Evolutionary conservation across 2,888 invertebrate species (phyloP).

Genomic region (Idaea dimidiata): DNA sequence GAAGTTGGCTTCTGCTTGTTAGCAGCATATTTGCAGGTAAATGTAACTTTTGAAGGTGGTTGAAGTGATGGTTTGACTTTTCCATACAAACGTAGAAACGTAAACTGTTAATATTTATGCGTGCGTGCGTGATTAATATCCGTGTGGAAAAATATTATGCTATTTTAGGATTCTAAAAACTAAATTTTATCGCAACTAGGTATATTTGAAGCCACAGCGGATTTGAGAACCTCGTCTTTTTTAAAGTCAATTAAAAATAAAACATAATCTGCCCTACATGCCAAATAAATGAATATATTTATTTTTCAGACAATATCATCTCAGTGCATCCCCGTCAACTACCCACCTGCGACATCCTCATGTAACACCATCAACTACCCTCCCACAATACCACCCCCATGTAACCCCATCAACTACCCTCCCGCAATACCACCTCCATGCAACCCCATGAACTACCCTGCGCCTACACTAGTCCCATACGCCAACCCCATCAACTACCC

Average conservation of each 20-base stretch:
- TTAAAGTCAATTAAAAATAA: neutral
- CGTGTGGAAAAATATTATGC: too few relatives aligned
- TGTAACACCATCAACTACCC: neutral
- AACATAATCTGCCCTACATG: neutral
- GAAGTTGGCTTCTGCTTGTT: neutral
- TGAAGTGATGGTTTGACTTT: neutral
- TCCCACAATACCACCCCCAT: conserved; percentile 6
- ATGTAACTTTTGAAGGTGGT: neutral
- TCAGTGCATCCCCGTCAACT: conserved; percentile 11
- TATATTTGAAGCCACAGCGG: too few relatives aligned
- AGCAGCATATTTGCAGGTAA: neutral
- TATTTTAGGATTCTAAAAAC: too few relatives aligned
- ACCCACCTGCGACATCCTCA: conserved; percentile 3
- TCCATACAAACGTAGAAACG: neutral
- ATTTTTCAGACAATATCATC: conserved; percentile 21
- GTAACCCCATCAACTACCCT: neutral
- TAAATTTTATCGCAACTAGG: too few relatives aligned
- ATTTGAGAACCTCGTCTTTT: too few relatives aligned
- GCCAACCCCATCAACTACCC: neutral
- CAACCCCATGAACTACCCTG: neutral
- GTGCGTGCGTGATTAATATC: too few relatives aligned
- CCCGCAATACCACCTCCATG: conserved; percentile 9
- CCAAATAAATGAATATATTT: neutral
- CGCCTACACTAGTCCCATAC: conserved; percentile 7
- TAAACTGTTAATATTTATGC: too few relatives aligned